phyloP scores from a whole-genome alignment of 2,113 vertebrate species.

The Sinocyclocheilus anophthalmus region DNA sequence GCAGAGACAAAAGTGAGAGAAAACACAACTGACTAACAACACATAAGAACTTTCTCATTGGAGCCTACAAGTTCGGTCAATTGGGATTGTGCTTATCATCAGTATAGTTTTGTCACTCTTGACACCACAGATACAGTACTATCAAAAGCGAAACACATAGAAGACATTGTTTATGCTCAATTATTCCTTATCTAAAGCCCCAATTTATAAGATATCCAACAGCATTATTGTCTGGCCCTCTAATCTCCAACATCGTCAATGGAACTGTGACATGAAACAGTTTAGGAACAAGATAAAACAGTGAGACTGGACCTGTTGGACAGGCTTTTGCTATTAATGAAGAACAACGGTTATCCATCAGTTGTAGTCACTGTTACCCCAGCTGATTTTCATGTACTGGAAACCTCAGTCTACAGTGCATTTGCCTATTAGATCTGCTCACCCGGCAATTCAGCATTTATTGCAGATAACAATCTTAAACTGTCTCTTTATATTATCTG shows the following conservation, averaged over 20 bases:
- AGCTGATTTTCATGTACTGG: slow-evolving; percentile 41
- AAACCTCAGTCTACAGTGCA: slow-evolving; percentile 20
- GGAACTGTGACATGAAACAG: slow-evolving; percentile 6
- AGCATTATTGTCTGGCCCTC: not conserved
- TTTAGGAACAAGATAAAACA: slow-evolving; percentile 31
- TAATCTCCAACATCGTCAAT: not conserved
- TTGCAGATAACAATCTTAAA: slow-evolving; percentile 47
- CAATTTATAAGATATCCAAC: not conserved
- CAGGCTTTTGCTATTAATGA: slow-evolving; percentile 45
- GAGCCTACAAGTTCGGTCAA: not conserved
- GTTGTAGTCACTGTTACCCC: slow-evolving; percentile 20
- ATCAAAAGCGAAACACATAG: not conserved
- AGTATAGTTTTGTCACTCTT: not conserved
- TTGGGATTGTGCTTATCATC: not conserved
- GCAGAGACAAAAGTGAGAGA: slow-evolving; percentile 30
- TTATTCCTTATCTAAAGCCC: slow-evolving; percentile 17
- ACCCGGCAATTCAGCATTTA: slow-evolving; percentile 37
- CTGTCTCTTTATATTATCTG: slow-evolving; percentile 32
- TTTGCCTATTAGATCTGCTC: slow-evolving; percentile 53
- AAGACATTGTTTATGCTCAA: slow-evolving; percentile 4
- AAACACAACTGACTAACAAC: slow-evolving; percentile 26
- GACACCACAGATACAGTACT: not conserved
- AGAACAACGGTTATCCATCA: slow-evolving; percentile 44
- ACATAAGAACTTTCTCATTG: not conserved
- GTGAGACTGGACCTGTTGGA: slow-evolving; percentile 53